Conservation (phyloP, 2,113 vertebrate species). For the Machaerirhynchus nigripectus region DNA sequence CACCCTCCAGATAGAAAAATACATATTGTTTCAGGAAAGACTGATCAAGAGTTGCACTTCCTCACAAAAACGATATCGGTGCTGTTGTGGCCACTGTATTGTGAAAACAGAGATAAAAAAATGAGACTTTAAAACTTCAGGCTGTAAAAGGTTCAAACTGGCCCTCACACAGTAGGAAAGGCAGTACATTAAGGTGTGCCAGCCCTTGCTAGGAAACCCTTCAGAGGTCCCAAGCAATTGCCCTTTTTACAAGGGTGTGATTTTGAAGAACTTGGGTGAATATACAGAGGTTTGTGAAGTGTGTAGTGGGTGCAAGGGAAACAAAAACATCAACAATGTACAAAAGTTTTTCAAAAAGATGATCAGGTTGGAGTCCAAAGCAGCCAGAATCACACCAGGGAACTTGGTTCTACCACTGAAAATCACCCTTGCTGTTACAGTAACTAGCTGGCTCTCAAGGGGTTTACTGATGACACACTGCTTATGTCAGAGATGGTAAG, state of each 20-base stretch:
- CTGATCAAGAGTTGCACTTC: neutral
- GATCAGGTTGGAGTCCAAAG: neutral
- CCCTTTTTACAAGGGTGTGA: neutral
- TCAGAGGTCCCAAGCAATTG: neutral
- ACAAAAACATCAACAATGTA: neutral
- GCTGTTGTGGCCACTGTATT: neutral
- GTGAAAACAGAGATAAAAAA: neutral
- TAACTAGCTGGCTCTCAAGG: neutral
- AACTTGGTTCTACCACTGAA: neutral
- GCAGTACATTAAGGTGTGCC: fast-evolving
- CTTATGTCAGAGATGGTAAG: neutral
- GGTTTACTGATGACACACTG: neutral
- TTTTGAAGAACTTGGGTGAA: neutral
- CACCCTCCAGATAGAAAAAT: neutral
- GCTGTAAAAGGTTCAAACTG: neutral
- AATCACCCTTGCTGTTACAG: neutral
- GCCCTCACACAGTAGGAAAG: neutral
- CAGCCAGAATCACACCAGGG: neutral
- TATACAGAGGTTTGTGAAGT: neutral
- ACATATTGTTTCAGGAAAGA: neutral
- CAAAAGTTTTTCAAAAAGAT: neutral
- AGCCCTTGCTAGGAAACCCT: neutral
- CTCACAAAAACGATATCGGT: neutral
- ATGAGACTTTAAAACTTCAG: neutral
- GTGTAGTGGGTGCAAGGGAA: neutral